Base-by-base conservation (phyloP, 2,797 vertebrate genomes). In the Acanthopagrus latus region DNA sequence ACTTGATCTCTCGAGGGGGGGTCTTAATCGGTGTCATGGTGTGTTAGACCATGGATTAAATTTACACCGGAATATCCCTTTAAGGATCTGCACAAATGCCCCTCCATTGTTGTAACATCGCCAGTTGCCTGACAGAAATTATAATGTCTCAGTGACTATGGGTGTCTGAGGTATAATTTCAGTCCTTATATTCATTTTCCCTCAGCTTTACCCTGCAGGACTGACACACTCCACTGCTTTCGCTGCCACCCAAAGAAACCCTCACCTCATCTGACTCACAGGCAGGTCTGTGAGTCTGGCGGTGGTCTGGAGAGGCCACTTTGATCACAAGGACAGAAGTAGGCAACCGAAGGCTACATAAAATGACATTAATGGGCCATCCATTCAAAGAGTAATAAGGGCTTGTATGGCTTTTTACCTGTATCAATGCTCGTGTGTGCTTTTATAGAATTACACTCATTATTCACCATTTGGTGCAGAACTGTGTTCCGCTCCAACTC, bases 381-480 rank as follows among this genome's bases (percentile, higher is more conserved):
- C 63, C 63, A 50, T 68, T 78, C 20, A 20, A 71, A 76, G 74
- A 88, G 64, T 82, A 84, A 89, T 80, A 78, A 78, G 74, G 68
- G 74, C 65, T 81, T 78, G 59, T 48, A 50, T 80, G 59, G 23
- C 74, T 74, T 82, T 88, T 79, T 86, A 88, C 88, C 81, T 84
- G 78, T 71, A 82, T 85, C 79, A 81, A 38, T 80, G 79, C 81
- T 54, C 54, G 82, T 82, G 78, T 85, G 74, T 80, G 80, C 85
- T 78, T 85, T 88, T 74, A 84, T 82, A 64, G 88, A 88, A 90
- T 88, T 79, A 78, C 62, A 17, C 72, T 92, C 83, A 90, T 90
- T 88, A 91, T 79, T 89, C 87, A 88, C 78, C 54, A 85, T 90
- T 93, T 85, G 84, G 64, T 64, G 66, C 73, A 59, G 78, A 84